These are phyloP conservation scores for Pachliopta kotzebuea DNA, from an alignment of 2,888 invertebrate genomes.

Conservation along the genomic window DNA sequence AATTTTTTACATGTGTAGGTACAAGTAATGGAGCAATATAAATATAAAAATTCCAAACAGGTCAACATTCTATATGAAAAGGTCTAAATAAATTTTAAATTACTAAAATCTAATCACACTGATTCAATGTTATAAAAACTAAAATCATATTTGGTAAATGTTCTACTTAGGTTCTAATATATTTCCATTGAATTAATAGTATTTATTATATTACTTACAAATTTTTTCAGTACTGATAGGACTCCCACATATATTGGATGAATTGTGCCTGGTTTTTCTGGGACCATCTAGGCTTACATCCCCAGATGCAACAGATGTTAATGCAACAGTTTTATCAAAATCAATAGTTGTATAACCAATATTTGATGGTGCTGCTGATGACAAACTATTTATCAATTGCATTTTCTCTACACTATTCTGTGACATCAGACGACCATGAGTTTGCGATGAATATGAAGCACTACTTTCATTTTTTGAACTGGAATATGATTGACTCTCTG, in stretches of 20 bases:
- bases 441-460: constrained; percentile 53
- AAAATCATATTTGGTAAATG: constrained; percentile 23
- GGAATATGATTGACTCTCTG: constrained; percentile 56
- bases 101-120: not conserved
- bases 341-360: constrained; percentile 95
- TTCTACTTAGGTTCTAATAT: constrained; percentile 32
- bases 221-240: constrained; percentile 55
- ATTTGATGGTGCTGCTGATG: constrained; percentile 80
- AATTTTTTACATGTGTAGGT: too few species aligned
- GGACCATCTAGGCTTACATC: constrained; percentile 86
- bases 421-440: constrained; percentile 54
- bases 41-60: too few species aligned
- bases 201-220: constrained; percentile 33
- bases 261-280: constrained; percentile 91
- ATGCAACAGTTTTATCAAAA: constrained; percentile 95
- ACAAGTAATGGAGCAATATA: too few species aligned
- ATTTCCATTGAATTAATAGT: constrained; percentile 33
- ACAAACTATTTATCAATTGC: constrained; percentile 36
- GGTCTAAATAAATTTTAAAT: too few species aligned
- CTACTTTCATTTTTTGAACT: constrained; percentile 60
- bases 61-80: too few species aligned
- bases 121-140: not conserved
- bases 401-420: constrained; percentile 60
- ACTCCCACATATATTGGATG: constrained; percentile 81
- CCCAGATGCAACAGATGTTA: constrained; percentile 88